Base-by-base conservation (phyloP, 2,888 invertebrate species). In the Himalopsyche anomala region DNA sequence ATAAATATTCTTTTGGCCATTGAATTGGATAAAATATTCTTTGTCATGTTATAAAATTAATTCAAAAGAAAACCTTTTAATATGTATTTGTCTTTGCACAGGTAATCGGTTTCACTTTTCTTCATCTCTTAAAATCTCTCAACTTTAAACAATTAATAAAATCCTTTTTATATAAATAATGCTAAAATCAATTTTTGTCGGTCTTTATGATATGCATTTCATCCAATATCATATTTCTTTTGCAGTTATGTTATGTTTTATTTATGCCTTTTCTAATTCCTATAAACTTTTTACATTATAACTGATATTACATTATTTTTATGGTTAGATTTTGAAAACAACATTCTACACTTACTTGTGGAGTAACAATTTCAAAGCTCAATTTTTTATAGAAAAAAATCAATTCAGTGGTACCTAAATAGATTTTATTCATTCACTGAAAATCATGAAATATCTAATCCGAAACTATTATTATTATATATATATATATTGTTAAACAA, bases 191-290 rank as follows among this genome's bases (percentile, higher is more conserved):
- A 62, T 62, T 9, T 74, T 74, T 12, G 15, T 74, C 74, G 74
- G 74, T 28, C 74, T 74, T 38, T 36, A 74, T 74, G 74, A 74
- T 74, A 74, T 74, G 74, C 74, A 74, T 74, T 74, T 36, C 74
- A 74, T 74, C 74, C 74, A 74, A 74, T 74, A 74, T 74, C 74
- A 74, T 74, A 36, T 51, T 51, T 74, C 9, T 74, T 74, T 15
- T 36, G 74, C 15, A 12, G 74, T 28, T 36, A 74, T 36, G 28
- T 28, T 28, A 74, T 36, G 36, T 19, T 62, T 36, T 1, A 74
- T 69, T 3, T 62, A 74, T 38, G 74, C 3, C 19, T 38, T 74
- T 74, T 36, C 74, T 74, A 36, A 74, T 38, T 74, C 12, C 74
- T 74, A 74, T 74, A 38, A 74, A 74, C 74, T 74, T 36, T 74